Evolutionary conservation across 2,113 vertebrate genomes (phyloP), one percentile per base, ranked within the genome.

Genomic region (Pomatostomus ruficeps): DNA sequence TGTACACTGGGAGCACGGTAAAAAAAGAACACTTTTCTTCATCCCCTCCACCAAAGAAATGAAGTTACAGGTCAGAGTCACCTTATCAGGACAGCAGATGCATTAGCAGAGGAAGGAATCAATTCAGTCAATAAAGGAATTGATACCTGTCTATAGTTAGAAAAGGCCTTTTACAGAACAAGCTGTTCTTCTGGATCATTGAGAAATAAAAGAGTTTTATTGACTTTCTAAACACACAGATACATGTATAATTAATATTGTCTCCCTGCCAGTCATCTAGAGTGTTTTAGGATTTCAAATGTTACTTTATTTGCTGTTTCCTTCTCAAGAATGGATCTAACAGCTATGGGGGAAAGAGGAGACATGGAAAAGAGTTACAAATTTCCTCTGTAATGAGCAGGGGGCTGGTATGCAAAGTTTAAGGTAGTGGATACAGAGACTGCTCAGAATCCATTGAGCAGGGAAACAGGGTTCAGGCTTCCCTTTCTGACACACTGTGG

Each of bases 21-120:
- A 67, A 59, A 36, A 71, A 63, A 4, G 28, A 81, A 15, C 4
- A 9, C 43, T 55, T 78, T 48, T 63, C 52, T 78, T 76, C 66
- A 61, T 8, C 15, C 22, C 14, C 23, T 38, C 8, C 63, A 36
- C 52, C 45, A 45, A 21, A 75, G 57, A 61, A 57, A 48, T 29
- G 35, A 71, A 72, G 40, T 36, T 61, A 1, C 20, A 66, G 22
- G 35, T 52, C 82, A 73, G 42, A 77, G 63, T 35, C 71, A 85
- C 58, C 85, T 93, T 28, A 73, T 18, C 65, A 88, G 57, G 33
- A 63, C 7, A 81, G 68, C 15, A 57, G 31, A 72, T 23, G 20
- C 95, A 94, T 96, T 73, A 90, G 74, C 62, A 79, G 63, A 68
- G 85, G 62, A 80, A 92, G 82, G 49, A 83, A 94, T 91, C 88